phyloP scores from a whole-genome alignment of 2,888 invertebrate species.

The Scaptomyza parva region DNA sequence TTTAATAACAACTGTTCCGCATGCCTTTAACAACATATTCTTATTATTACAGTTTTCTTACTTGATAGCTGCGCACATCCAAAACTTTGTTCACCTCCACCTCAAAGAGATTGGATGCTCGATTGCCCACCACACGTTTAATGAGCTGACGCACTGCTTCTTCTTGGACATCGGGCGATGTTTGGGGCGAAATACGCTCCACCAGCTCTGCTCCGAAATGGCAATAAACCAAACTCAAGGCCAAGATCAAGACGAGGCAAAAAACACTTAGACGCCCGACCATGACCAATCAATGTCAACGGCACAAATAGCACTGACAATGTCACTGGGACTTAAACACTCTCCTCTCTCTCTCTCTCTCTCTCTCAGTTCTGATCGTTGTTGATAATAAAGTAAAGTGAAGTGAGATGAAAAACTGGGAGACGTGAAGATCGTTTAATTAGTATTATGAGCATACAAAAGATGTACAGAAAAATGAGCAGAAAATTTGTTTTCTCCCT shows the following conservation, averaged over 20 bases:
- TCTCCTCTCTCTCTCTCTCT: neutral
- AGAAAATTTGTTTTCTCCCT: neutral
- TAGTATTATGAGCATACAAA: constrained; percentile 1
- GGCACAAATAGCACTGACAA: constrained; percentile 31
- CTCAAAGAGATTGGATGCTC: constrained; percentile 51
- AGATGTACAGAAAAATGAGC: neutral
- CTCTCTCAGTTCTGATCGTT: constrained; percentile 3
- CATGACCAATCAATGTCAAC: constrained; percentile 37
- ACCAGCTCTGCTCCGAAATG: constrained; percentile 36
- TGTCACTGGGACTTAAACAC: neutral
- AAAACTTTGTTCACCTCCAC: constrained; percentile 59
- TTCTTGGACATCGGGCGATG: constrained; percentile 57
- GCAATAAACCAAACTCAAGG: constrained; percentile 20
- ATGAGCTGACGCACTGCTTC: constrained; percentile 63
- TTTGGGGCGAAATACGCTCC: constrained; percentile 48
- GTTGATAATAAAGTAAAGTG: constrained; percentile 39
- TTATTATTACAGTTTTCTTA: no score
- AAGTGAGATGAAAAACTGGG: constrained; percentile 1
- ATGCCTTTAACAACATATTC: neutral
- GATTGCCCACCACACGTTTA: constrained; percentile 59
- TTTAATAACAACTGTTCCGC: neutral
- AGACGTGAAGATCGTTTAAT: constrained; percentile 14
- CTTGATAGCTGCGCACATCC: constrained; percentile 59
- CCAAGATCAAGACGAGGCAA: constrained; percentile 40
- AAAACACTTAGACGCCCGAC: constrained; percentile 10